phyloP scores from a whole-genome alignment of 1,140 invertebrate species.

The Geopemphigus sp. region DNA sequence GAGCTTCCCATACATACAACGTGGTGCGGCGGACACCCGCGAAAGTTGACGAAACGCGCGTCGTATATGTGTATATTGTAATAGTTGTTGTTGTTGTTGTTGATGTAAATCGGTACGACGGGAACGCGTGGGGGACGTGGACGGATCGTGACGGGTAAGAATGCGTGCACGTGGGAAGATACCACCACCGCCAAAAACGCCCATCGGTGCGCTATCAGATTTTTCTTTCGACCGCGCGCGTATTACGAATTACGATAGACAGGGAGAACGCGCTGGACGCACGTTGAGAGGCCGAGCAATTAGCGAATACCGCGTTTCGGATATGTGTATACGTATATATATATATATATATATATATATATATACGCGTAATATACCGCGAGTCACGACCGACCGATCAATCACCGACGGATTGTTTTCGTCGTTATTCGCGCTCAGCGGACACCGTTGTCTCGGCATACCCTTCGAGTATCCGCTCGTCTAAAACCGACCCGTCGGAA shows the following conservation, averaged over 20 bases:
- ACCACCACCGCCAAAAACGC: constrained; percentile 41
- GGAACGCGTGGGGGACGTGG: not conserved
- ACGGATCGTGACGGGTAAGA: not conserved
- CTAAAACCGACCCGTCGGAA: too few relatives aligned
- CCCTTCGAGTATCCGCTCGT: too few relatives aligned
- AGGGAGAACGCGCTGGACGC: not conserved
- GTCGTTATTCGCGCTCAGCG: too few relatives aligned
- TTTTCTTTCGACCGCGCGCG: not conserved
- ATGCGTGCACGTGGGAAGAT: constrained; percentile 37
- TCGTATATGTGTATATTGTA: too few relatives aligned
- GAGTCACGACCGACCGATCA: not conserved
- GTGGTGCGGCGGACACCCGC: too few relatives aligned
- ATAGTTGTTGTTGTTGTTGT: not conserved
- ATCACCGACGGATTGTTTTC: not conserved
- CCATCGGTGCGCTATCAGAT: constrained; percentile 14
- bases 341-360: not conserved
- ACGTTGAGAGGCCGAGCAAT: not conserved
- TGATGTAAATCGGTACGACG: not conserved
- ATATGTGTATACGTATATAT: not conserved
- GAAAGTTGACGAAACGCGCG: too few relatives aligned
- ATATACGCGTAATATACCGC: not conserved
- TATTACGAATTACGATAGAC: not conserved
- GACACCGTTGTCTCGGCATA: too few relatives aligned
- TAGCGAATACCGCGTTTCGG: constrained; percentile 12
- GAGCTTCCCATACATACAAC: too few relatives aligned